Base-by-base conservation (phyloP, 2,888 invertebrate species). In the Hermaeophaga mercurialis region DNA sequence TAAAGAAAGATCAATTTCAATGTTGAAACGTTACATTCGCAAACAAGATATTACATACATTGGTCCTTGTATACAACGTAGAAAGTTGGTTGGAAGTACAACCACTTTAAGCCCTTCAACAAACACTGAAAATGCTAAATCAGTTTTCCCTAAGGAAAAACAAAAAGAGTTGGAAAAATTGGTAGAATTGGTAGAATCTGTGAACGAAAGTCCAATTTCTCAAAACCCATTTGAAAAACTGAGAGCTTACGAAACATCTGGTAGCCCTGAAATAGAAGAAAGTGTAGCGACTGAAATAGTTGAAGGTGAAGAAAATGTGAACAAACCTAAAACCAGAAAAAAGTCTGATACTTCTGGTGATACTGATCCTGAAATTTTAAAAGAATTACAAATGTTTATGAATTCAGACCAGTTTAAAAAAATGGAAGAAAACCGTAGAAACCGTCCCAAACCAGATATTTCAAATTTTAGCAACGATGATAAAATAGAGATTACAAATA, bases 1-100 rank as follows among this genome's bases (percentile, higher is more conserved):
- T 68, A 81, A 80, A 66, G 73, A 76, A 66, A 80, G 80, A 64
- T 71, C 74, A 0, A 76, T 79, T 17, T 79, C 80, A 19, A 73
- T 76, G 4, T 73, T 65, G 12, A 48, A 19, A 15, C 34, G 77
- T 2, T 71, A 82, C 78, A 77, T 81, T 18, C 59, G 67, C 2
- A 72, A 75, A 1, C 75, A 70, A 15, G 72, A 74, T 3, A 80
- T 82, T 54, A 69, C 70, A 52, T 83, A 82, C 47, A 77, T 80
- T 17, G 81, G 81, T 19, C 55, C 59, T 18, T 57, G 64, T 34
- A 18, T 8, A 15, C 45, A 9, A 33, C 2, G 3, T 5, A 33
- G 33, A 33, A 28, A 9, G n/a, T 9, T 8, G 28, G n/a, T 2
- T 7, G 9, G 3, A 3, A 22, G 22, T 7, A 7, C 28, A 28